A percentile compares a stretch with the other conserved stretches of the same genome.
These are phyloP conservation scores for Perognathus longimembris DNA, from an alignment of 2,113 vertebrate genomes.

Conservation along the genomic window DNA sequence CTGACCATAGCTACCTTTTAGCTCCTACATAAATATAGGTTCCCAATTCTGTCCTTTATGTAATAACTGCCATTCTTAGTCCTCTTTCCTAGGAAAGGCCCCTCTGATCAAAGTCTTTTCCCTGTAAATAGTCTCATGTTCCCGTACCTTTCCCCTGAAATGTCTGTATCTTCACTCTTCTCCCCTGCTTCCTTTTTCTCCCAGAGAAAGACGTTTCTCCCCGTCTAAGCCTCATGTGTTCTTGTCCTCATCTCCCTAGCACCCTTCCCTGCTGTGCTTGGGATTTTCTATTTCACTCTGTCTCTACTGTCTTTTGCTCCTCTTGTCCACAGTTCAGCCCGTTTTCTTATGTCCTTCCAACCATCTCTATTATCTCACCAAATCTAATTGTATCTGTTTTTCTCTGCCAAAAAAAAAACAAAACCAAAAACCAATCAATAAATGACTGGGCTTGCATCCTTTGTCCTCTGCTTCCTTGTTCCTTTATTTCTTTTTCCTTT, in stretches of 20 bases:
- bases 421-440: background rate
- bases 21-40: constrained; percentile 71
- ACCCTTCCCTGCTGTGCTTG: background rate
- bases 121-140: background rate
- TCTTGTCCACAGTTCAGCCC: background rate
- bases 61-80: background rate
- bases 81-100: background rate
- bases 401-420: background rate
- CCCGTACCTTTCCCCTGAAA: background rate
- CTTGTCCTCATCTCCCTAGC: background rate
- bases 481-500: too few species aligned
- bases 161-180: background rate
- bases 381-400: background rate
- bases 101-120: background rate
- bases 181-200: background rate
- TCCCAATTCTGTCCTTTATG: constrained; percentile 1
- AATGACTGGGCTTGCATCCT: background rate
- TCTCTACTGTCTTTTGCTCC: background rate
- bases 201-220: background rate
- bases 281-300: background rate
- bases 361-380: background rate
- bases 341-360: background rate
- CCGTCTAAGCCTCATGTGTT: background rate
- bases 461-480: background rate
- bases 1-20: constrained; percentile 71